Conservation (phyloP, 2,888 invertebrate genomes). For the Pristionchus japonicus region DNA sequence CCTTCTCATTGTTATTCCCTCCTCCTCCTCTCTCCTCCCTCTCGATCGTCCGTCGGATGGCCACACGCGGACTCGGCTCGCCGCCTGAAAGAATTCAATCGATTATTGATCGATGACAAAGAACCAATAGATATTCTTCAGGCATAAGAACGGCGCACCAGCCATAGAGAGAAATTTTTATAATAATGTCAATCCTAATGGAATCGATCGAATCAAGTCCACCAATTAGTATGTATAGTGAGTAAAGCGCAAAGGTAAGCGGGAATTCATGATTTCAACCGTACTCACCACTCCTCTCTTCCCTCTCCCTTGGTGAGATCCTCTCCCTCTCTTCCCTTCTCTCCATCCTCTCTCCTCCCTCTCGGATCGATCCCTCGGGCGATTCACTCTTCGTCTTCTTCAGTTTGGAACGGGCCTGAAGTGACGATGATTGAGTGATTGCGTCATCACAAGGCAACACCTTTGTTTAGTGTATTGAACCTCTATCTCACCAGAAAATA, state of each 20-base stretch:
- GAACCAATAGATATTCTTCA: too few species aligned
- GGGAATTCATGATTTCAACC: too few species aligned
- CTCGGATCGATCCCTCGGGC: constrained; percentile 48
- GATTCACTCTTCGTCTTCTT: constrained; percentile 69
- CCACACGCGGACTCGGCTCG: constrained; percentile 41
- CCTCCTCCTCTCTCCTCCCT: not conserved
- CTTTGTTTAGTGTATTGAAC: too few species aligned
- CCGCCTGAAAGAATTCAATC: not conserved
- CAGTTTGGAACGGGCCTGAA: constrained; percentile 55
- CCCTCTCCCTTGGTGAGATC: not conserved
- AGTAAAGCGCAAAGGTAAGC: too few species aligned
- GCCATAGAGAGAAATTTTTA: too few species aligned
- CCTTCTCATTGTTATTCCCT: constrained; percentile 16
- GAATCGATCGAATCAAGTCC: too few species aligned
- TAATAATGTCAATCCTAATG: too few species aligned
- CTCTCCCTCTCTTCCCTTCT: not conserved
- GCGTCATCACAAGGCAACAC: too few species aligned
- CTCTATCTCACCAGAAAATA: too few species aligned
- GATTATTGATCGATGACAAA: too few species aligned
- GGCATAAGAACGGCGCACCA: too few species aligned
- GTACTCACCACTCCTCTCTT: not conserved
- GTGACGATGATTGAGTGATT: not conserved
- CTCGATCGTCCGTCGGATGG: constrained; percentile 10
- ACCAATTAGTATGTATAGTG: too few species aligned
- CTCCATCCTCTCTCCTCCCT: not conserved